Conservation (phyloP, 2,113 vertebrate genomes). For the Eretmochelys imbricata region DNA sequence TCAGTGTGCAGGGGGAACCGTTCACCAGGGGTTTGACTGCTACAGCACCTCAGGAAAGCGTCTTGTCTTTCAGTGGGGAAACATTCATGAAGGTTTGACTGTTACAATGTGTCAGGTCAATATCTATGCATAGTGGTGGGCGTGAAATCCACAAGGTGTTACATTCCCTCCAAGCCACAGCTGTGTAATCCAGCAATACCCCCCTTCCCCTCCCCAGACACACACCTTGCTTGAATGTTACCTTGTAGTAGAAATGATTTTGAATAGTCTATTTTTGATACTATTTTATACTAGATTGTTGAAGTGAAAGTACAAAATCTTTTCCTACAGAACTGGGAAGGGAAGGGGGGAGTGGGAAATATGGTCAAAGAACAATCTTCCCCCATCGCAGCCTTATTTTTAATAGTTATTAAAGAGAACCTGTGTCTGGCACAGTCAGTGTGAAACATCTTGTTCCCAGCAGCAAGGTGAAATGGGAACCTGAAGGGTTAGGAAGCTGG, state of each 20-base stretch:
- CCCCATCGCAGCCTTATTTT: not conserved
- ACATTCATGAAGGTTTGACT: not conserved
- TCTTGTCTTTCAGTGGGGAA: not conserved
- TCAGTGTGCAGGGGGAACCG: not conserved
- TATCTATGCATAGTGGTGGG: not conserved
- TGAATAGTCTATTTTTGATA: slow-evolving; percentile 57
- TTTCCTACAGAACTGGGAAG: not conserved
- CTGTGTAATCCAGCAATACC: not conserved
- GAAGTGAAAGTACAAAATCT: not conserved
- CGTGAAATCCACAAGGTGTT: not conserved
- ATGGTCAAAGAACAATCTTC: not conserved
- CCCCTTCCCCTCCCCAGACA: not conserved
- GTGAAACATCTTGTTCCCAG: not conserved
- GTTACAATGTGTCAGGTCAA: not conserved
- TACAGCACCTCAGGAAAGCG: not conserved
- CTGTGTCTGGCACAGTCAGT: not conserved
- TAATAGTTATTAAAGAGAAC: not conserved
- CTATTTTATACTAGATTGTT: not conserved
- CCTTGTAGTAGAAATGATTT: not conserved
- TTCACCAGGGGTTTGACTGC: not conserved
- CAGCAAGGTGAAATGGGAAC: not conserved
- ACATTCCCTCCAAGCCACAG: not conserved
- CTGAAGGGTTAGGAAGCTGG: not conserved
- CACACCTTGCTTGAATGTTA: not conserved
- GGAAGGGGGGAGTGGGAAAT: not conserved